Percentiles rank a stretch among this genome's conserved stretches.
Evolutionary conservation across 1,140 invertebrate species (phyloP).

Genomic region (silkworm (Bombyx mori)): ASM3026992v2 NC_085119.1:9427001-9427500

Average conservation of each 20-base stretch:
- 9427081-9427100: conserved; percentile 63
- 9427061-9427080: conserved; percentile 30
- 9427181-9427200: conserved; percentile 67
- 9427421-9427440: too few species aligned
- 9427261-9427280: background rate
- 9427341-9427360: too few species aligned
- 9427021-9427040: conserved; percentile 1
- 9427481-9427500: too few species aligned
- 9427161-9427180: conserved; percentile 70
- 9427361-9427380: too few species aligned
- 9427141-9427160: conserved; percentile 60
- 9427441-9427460: too few species aligned
- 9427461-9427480: too few species aligned
- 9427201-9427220: conserved; percentile 50
- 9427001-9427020: conserved; percentile 3
- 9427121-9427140: conserved; percentile 44
- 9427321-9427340: too few species aligned
- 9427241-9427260: conserved; percentile 18
- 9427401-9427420: too few species aligned
- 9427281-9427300: too few species aligned
- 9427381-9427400: too few species aligned
- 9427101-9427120: conserved; percentile 49
- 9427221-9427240: conserved; percentile 35
- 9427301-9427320: too few species aligned
- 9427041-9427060: conserved; percentile 16